These are phyloP conservation scores for Scomber japonicus DNA, from an alignment of 2,113 vertebrate species.

Conservation along the genomic window DNA sequence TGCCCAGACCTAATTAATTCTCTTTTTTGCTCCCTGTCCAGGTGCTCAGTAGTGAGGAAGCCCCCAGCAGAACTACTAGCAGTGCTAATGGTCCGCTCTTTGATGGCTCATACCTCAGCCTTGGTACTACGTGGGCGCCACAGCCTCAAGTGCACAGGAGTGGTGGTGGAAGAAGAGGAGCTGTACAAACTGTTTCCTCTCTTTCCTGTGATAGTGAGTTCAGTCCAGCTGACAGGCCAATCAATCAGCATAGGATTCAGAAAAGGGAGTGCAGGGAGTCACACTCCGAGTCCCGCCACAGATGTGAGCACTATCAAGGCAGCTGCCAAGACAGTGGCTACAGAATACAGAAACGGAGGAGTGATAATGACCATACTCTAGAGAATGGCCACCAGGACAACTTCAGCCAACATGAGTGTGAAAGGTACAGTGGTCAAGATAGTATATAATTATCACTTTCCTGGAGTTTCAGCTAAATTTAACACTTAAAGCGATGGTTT, in stretches of 20 bases:
- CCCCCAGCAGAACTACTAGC: conserved; percentile 46
- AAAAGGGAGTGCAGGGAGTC: conserved; percentile 45
- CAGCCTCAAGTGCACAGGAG: conserved; percentile 40
- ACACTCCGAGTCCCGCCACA: conserved; percentile 43
- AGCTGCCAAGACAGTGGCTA: conserved; percentile 32
- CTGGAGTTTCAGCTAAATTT: neutral
- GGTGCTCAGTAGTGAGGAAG: conserved; percentile 69
- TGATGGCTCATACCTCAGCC: conserved; percentile 81
- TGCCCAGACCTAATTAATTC: conserved; percentile 12
- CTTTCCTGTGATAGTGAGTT: conserved; percentile 35
- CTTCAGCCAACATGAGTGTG: conserved; percentile 20
- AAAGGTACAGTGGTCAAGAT: conserved; percentile 43
- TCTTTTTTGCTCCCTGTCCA: conserved; percentile 64
- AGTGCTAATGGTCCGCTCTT: conserved; percentile 60
- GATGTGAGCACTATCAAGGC: conserved; percentile 2
- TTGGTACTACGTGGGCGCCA: conserved; percentile 39
- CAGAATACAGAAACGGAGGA: conserved; percentile 36
- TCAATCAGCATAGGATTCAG: conserved; percentile 30
- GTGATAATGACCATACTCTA: neutral
- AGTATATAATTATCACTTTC: neutral
- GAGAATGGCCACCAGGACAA: conserved; percentile 12
- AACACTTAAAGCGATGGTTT: neutral
- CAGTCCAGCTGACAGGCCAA: conserved; percentile 21
- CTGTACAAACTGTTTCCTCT: conserved; percentile 1
- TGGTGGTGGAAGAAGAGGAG: conserved; percentile 39